These are phyloP conservation scores for Diadema setosum DNA, from an alignment of 35 echinoderm and acorn worm genomes.

Conservation along the genomic window DNA sequence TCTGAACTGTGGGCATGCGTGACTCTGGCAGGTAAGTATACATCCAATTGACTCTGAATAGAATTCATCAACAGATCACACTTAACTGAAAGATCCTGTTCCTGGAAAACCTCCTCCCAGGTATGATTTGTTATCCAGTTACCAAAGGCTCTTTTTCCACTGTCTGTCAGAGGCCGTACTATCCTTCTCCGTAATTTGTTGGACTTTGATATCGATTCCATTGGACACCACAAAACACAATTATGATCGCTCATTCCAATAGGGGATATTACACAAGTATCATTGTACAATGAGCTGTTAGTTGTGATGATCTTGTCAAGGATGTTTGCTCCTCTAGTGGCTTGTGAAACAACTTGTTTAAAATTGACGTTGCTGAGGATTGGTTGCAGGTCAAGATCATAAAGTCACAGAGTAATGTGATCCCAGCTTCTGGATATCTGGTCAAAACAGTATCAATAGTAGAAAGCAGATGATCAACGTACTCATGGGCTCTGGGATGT, in stretches of 20 bases:
- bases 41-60: too few relatives aligned
- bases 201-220: too few relatives aligned
- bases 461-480: constrained; percentile 1
- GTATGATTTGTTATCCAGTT: too few relatives aligned
- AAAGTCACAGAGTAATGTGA: too few relatives aligned
- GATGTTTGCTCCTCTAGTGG: neutral
- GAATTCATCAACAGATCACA: neutral
- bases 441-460: neutral
- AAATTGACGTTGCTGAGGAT: neutral
- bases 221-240: too few relatives aligned
- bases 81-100: neutral
- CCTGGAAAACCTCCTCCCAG: too few relatives aligned
- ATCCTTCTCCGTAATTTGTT: too few relatives aligned
- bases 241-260: neutral
- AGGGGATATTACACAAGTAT: neutral
- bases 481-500: neutral
- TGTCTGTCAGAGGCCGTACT: neutral
- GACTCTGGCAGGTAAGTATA: too few relatives aligned
- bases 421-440: neutral
- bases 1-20: too few relatives aligned
- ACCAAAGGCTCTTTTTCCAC: neutral
- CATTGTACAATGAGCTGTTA: neutral
- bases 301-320: neutral
- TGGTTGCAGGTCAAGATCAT: constrained; percentile 12
- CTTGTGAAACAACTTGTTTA: constrained; percentile 17